Base-by-base conservation (phyloP, 2,113 vertebrate species). In the Hassar affinis region DNA sequence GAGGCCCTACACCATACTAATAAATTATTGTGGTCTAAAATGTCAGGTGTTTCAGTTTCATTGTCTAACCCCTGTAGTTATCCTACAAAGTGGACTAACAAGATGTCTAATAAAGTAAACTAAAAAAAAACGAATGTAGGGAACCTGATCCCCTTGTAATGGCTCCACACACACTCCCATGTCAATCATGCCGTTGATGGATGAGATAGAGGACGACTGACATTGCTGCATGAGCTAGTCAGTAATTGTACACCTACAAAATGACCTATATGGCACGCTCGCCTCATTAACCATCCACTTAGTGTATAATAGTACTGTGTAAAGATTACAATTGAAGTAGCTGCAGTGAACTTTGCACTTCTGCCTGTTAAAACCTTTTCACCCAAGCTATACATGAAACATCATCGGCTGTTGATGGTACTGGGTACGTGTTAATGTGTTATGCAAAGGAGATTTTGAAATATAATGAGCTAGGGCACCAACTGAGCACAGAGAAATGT, bases 401-500 rank as follows among this genome's bases (percentile, higher is more conserved):
- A 77, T 14, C 74, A 56, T 6, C 9, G 35, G 30, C 72, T 1
- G 49, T 6, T 33, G 72, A 76, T 76, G 49, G n/a, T 17, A 33
- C 30, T n/a, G 5, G 66, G 14, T 27, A n/a, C 25, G 2, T n/a
- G 69, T 4, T 74, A 74, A 49, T 74, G 45, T 27, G 69, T 49
- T n/a, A 49, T 17, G 69, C 25, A n/a, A 47, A 72, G 20, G 30
- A 72, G 38, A 30, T 30, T 18, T 30, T 30, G n/a, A 17, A 68
- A 59, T 52, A 51, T 75, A 77, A 86, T 57, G 64, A 81, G 30
- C n/a, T 64, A 27, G 49, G 62, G 15, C 12, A 47, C 27, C 18
- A 42, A 59, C 74, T 57, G 59, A 54, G 71, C 42, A 22, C 54
- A 56, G 45, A 84, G 54, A 81, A 74, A 57, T 74, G 54, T 66